phyloP scores from a whole-genome alignment of 2,797 vertebrate genomes.

The Lagocephalus sceleratus region DNA sequence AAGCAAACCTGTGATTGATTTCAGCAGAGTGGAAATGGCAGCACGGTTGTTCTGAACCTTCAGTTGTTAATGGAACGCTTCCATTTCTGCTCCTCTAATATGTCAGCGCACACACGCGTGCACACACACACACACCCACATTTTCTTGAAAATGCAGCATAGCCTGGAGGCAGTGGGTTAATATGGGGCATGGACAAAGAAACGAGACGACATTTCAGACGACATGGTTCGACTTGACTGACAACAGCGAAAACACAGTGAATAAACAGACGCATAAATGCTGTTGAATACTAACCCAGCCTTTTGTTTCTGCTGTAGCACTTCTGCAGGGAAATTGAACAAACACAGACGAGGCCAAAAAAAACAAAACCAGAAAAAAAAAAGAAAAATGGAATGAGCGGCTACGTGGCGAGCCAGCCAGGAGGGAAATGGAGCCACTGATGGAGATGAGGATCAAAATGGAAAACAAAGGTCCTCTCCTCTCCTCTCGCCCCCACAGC shows the following conservation, averaged over 20 bases:
- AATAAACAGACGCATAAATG: conserved; percentile 32
- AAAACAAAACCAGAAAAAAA: conserved; percentile 20
- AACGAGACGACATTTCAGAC: conserved; percentile 26
- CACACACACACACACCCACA: neutral
- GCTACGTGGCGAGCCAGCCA: neutral
- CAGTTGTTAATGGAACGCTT: conserved; percentile 13
- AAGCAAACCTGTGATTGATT: conserved; percentile 60
- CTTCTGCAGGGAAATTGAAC: conserved; percentile 37
- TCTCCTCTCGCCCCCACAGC: conserved; percentile 64
- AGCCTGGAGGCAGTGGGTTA: conserved; percentile 38
- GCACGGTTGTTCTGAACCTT: conserved; percentile 10
- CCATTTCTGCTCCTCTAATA: conserved; percentile 12
- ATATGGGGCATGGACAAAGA: conserved; percentile 33
- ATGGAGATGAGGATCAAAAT: conserved; percentile 51
- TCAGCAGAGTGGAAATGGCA: conserved; percentile 44
- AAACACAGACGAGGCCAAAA: conserved; percentile 39
- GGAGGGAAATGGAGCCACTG: conserved; percentile 35
- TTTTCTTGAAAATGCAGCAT: conserved; percentile 12
- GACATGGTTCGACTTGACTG: conserved; percentile 24
- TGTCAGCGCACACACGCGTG: conserved; percentile 7
- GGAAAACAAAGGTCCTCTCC: conserved; percentile 50
- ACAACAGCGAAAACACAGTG: conserved; percentile 15
- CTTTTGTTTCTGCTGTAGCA: conserved; percentile 40
- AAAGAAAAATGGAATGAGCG: neutral
- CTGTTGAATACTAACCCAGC: conserved; percentile 11